These are phyloP conservation scores for Patella ulyssiponensis DNA, from an alignment of 2,888 invertebrate genomes.

Conservation along the genomic window DNA sequence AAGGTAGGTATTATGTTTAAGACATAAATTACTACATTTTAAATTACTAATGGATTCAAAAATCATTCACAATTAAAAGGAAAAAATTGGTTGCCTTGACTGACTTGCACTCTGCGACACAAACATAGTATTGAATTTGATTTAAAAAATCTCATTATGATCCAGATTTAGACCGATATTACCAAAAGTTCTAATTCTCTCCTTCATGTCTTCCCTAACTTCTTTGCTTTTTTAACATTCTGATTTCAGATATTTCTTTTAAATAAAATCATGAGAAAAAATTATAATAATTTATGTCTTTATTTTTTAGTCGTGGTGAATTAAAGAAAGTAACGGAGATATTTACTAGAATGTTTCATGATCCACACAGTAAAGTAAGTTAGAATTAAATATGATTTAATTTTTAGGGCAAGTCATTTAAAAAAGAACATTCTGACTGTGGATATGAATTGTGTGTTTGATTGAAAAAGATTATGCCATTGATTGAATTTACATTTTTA, in stretches of 20 bases:
- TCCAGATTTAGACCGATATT: too few species aligned
- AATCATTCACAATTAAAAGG: too few species aligned
- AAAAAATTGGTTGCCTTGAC: too few species aligned
- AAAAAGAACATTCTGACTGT: too few species aligned
- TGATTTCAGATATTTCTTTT: background rate
- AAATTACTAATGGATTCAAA: too few species aligned
- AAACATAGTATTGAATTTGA: too few species aligned
- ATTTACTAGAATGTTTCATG: conserved; percentile 97
- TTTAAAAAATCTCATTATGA: too few species aligned
- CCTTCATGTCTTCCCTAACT: background rate
- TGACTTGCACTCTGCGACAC: background rate
- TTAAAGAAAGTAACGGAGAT: conserved; percentile 90
- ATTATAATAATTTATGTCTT: too few species aligned
- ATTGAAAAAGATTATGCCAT: background rate
- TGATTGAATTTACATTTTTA: background rate
- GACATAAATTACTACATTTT: too few species aligned
- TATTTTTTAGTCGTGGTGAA: conserved; percentile 75
- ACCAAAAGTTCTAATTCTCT: background rate
- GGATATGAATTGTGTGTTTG: background rate
- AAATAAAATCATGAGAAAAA: background rate
- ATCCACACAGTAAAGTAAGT: conserved; percentile 87
- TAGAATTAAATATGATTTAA: background rate
- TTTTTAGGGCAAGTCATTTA: too few species aligned
- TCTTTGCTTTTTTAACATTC: background rate
- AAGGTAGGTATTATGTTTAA: conserved; percentile 53